These are phyloP conservation scores for Nylanderia fulva DNA, from an alignment of 1,140 invertebrate species.

Conservation along the genomic window DNA sequence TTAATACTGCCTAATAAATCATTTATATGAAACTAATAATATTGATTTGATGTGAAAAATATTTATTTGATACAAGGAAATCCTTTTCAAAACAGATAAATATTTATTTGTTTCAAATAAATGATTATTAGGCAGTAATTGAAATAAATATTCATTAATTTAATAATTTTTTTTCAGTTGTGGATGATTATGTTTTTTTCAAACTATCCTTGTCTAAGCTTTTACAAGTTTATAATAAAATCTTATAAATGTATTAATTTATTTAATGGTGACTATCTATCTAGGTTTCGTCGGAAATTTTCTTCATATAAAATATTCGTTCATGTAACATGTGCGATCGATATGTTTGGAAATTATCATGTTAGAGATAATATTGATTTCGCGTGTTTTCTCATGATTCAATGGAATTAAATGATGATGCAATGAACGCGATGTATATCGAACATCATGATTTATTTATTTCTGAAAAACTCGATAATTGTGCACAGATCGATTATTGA, in stretches of 20 bases:
- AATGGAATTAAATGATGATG: not conserved
- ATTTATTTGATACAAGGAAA: too few relatives aligned
- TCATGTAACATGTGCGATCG: not conserved
- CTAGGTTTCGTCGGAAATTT: too few relatives aligned
- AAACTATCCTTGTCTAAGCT: not conserved
- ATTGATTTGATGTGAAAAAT: too few relatives aligned
- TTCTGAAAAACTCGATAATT: conserved; percentile 1
- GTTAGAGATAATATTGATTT: not conserved
- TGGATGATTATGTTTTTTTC: not conserved
- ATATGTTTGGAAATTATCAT: not conserved
- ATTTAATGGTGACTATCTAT: not conserved
- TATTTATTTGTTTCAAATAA: too few relatives aligned
- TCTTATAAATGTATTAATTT: not conserved
- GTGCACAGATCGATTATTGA: not conserved
- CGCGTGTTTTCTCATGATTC: not conserved
- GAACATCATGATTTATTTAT: not conserved
- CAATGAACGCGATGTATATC: not conserved
- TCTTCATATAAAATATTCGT: not conserved
- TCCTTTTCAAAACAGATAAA: too few relatives aligned
- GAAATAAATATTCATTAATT: too few relatives aligned
- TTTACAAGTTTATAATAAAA: not conserved
- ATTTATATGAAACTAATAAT: too few relatives aligned
- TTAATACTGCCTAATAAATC: too few relatives aligned
- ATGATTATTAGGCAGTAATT: too few relatives aligned
- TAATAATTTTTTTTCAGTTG: too few relatives aligned